Percentiles rank a stretch among this genome's conserved stretches.
Evolutionary conservation across 2,797 vertebrate genomes (phyloP).

Genomic region (Gambusia yucatana): DNA sequence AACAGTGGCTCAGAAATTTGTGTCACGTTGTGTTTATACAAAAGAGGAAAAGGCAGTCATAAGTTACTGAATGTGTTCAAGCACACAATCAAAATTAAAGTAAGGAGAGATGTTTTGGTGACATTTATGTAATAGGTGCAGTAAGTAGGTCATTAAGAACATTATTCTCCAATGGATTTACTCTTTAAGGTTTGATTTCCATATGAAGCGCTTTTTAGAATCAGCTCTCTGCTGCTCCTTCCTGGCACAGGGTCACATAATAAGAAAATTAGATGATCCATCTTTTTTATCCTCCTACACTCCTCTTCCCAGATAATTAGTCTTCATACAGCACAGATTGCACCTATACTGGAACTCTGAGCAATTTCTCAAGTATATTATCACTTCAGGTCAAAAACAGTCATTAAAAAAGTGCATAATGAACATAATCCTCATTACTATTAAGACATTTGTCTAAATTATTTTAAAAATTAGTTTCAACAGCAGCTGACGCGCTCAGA

Average conservation of each 20-base stretch:
- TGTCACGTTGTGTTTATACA: background rate
- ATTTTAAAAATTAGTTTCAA: slow-evolving; percentile 9
- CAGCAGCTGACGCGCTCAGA: background rate
- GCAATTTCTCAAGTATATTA: background rate
- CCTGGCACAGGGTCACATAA: slow-evolving; percentile 43
- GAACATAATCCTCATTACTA: slow-evolving; percentile 18
- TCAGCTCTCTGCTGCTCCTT: slow-evolving; percentile 10
- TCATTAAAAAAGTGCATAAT: background rate
- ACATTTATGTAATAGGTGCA: background rate
- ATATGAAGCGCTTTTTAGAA: background rate
- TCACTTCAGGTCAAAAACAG: slow-evolving; percentile 13
- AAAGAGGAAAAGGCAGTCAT: background rate
- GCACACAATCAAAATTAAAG: background rate
- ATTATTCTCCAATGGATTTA: too few relatives aligned
- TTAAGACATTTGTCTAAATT: background rate
- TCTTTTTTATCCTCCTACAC: slow-evolving; percentile 46
- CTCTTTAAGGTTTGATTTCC: background rate
- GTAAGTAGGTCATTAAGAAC: background rate
- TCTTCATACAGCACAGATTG: background rate
- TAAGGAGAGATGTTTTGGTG: background rate
- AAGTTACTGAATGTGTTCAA: background rate
- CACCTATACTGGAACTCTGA: slow-evolving; percentile 1
- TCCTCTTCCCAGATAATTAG: slow-evolving; percentile 31
- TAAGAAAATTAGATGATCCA: slow-evolving; percentile 52
- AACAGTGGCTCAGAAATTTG: background rate